Evolutionary conservation across 2,888 invertebrate genomes (phyloP), one percentile per base, ranked within the genome.

Genomic region (Micropterix aruncella): DNA sequence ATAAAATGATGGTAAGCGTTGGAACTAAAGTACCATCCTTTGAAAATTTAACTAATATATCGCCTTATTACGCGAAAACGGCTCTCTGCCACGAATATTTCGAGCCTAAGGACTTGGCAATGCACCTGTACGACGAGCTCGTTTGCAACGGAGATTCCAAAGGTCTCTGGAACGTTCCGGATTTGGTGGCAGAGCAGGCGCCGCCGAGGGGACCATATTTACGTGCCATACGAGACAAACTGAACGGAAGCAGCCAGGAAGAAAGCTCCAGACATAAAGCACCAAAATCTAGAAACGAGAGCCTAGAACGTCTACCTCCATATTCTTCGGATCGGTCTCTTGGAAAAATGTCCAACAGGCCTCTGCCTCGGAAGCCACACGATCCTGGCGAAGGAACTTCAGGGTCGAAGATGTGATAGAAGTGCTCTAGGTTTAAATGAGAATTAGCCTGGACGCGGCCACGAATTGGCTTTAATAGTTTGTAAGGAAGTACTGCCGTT

Each of bases 71-170:
- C 45, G 56, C 66, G 40, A 62, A 63, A 53, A 66, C 66, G 3
- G 66, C 66, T 19, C 56, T 67, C 27, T 63, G 58, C 3, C 67
- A 66, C 47, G 73, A 71, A 53, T 74, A 71, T 50, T 72, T 70
- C 46, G 73, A 73, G 44, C 73, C 74, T 1, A 67, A 66, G 52
- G 73, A 72, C 53, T 61, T 71, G 44, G 68, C 73, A 14, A 60
- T 76, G 38, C 77, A 79, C 53, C 57, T 78, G n/a, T 80, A 80
- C 52, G 74, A 77, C 2, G 79, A 80, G 55, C 66, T 79, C 38
- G 68, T 73, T 0, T 74, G 73, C 17, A 69, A 61, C 46, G 61
- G 60, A 42, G 62, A 27, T 5, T n/a, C n/a, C n/a, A n/a, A n/a
- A n/a, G n/a, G n/a, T n/a, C n/a, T n/a, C n/a, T n/a, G n/a, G n/a